Conservation (phyloP, 2,888 invertebrate genomes). For the Leptopterna dolabrata region DNA sequence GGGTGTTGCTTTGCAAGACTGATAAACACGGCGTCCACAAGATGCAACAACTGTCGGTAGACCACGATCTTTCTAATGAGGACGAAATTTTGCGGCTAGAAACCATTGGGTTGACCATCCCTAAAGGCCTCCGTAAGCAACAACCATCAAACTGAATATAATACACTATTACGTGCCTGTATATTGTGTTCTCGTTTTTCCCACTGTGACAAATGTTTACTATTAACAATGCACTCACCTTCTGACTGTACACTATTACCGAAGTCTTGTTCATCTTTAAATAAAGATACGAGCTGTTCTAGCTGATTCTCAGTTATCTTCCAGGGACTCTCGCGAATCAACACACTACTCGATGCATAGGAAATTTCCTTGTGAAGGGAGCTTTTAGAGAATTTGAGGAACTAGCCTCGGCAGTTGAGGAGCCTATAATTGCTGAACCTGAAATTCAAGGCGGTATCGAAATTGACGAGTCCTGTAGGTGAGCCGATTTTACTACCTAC, state of each 20-base stretch:
- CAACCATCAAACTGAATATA: background rate
- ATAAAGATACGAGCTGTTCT: background rate
- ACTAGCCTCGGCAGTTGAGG: constrained; percentile 75
- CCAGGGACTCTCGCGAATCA: constrained; percentile 76
- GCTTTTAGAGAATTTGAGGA: constrained; percentile 86
- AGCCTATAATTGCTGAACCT: constrained; percentile 86
- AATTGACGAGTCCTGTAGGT: constrained; percentile 82
- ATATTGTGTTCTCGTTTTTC: background rate
- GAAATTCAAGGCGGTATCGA: constrained; percentile 85
- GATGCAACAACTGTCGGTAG: constrained; percentile 84
- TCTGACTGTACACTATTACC: background rate
- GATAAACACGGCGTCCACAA: constrained; percentile 81
- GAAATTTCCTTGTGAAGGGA: constrained; percentile 88
- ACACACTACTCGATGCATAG: constrained; percentile 85
- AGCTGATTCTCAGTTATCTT: background rate
- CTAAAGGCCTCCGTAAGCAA: constrained; percentile 74
- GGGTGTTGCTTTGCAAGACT: constrained; percentile 83
- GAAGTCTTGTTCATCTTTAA: background rate
- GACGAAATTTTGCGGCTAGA: constrained; percentile 83
- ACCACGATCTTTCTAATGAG: constrained; percentile 87
- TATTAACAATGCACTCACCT: too few relatives aligned
- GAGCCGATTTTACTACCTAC: background rate
- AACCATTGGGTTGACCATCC: constrained; percentile 79
- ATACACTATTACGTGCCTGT: background rate
- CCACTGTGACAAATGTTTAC: too few relatives aligned